A percentile compares a stretch with the other conserved stretches of the same genome.
Evolutionary conservation across 2,888 invertebrate genomes (phyloP).

Genomic region (Unio pictorum): DNA sequence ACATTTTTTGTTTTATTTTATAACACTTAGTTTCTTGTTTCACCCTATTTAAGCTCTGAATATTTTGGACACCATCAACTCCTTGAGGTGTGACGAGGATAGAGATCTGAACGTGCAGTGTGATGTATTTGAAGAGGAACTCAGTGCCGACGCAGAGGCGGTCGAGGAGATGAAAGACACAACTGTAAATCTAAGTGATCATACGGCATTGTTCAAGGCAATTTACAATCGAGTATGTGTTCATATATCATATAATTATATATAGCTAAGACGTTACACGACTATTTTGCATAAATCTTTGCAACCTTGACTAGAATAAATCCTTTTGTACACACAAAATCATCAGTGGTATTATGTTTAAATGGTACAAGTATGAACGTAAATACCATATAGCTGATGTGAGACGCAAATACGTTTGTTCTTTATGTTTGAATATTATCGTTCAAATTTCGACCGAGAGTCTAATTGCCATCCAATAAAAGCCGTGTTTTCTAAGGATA

Average conservation of each 20-base stretch:
- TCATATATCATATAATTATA: background rate
- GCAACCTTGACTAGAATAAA: no score
- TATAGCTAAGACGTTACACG: background rate
- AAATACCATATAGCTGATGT: no score
- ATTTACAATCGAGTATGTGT: slow-evolving; percentile 86
- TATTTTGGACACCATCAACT: slow-evolving; percentile 81
- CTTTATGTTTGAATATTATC: no score
- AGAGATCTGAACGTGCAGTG: slow-evolving; percentile 80
- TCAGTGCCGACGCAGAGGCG: slow-evolving; percentile 92
- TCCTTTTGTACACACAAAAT: no score
- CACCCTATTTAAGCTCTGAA: slow-evolving; percentile 83
- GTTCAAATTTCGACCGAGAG: no score
- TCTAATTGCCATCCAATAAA: no score
- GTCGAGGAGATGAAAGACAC: slow-evolving; percentile 73
- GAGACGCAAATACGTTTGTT: no score
- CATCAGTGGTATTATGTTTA: no score
- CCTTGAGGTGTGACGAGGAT: slow-evolving; percentile 51
- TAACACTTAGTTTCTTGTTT: slow-evolving; percentile 2
- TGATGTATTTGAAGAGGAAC: slow-evolving; percentile 95
- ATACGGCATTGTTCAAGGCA: slow-evolving; percentile 93
- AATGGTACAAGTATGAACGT: no score
- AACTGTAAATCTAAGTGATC: slow-evolving; percentile 89
- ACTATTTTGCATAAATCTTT: no score
- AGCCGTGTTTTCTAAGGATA: no score
- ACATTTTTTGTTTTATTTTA: slow-evolving; percentile 2